Base-by-base conservation (phyloP, 2,113 vertebrate species). In the Nothobranchius kuhntae region DNA sequence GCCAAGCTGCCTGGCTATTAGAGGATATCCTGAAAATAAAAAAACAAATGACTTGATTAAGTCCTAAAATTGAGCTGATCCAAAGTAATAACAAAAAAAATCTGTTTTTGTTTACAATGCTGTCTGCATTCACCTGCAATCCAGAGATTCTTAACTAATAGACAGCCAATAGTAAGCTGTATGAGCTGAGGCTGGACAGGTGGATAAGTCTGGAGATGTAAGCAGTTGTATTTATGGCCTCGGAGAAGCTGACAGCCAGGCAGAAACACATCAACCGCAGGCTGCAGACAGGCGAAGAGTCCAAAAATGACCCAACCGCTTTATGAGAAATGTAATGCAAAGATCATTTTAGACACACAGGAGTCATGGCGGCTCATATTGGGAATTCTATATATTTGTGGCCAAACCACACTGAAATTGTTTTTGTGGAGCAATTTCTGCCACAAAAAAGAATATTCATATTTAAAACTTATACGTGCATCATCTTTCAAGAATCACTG, bases 401-500 rank as follows among this genome's bases (percentile, higher is more conserved):
- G 53, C 59, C 50, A 61, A 65, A 38, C 12, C 24, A 71, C 53
- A 36, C 63, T 80, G 53, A 61, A 76, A 56, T 10, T 70, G 62
- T 82, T 62, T 55, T 79, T 58, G 2, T 30, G 6, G 68, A 75
- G 52, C 52, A 38, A 54, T 79, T 61, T 81, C 53, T 66, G 53
- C 40, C 68, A 80, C 21, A 30, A 70, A 30, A 66, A 81, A 50
- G 4, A 40, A 44, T 67, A 82, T 77, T 77, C 12, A 68, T 67
- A 73, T 85, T 73, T 60, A 71, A 58, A 80, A 78, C 55, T 61
- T 72, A 86, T 61, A 74, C 58, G 51, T 71, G 76, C 68, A 71
- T 68, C 60, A 66, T 72, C 68, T 92, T 88, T 83, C 78, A 86
- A 85, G 64, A 86, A 81, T 71, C 53, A 69, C 66, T 69, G 61